Percentiles rank a stretch among this genome's conserved stretches.
Evolutionary conservation across 2,113 vertebrate species (phyloP).

Genomic region (Dolichotis patagonum): DNA sequence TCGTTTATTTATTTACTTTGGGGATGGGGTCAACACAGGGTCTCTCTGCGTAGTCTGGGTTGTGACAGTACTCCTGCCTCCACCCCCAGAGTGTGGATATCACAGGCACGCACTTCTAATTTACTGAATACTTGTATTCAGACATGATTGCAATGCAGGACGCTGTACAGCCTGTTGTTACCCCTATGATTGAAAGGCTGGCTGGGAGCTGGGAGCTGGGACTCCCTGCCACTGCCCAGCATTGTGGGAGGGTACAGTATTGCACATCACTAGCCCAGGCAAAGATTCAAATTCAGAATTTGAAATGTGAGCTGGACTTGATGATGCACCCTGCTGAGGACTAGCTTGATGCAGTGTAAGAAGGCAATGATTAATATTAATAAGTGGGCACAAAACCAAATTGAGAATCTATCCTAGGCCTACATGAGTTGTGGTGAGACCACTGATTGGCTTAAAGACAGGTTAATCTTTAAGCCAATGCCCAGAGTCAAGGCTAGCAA

Average conservation of each 20-base stretch:
- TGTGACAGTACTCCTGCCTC: not conserved
- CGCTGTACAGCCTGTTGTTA: not conserved
- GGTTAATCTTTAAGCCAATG: not conserved
- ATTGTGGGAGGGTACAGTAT: rapidly evolving
- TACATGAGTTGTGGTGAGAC: not conserved
- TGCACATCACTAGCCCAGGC: not conserved
- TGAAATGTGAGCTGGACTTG: not conserved
- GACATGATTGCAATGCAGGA: not conserved
- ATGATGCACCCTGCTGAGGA: not conserved
- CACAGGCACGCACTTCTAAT: not conserved
- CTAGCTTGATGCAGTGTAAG: not conserved
- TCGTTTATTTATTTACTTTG: not conserved
- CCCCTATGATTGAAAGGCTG: not conserved
- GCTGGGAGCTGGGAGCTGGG: not conserved
- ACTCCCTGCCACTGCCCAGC: not conserved
- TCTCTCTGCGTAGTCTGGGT: not conserved
- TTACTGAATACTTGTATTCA: not conserved
- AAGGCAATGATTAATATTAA: not conserved
- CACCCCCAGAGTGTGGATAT: not conserved
- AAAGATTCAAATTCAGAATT: not conserved
- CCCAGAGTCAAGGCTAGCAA: not conserved
- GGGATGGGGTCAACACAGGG: not conserved
- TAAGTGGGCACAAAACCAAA: not conserved
- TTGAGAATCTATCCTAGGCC: not conserved
- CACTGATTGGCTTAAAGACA: not conserved